These are phyloP conservation scores for Neosilurus hyrtlii DNA, from an alignment of 2,797 vertebrate genomes.

Conservation along the genomic window DNA sequence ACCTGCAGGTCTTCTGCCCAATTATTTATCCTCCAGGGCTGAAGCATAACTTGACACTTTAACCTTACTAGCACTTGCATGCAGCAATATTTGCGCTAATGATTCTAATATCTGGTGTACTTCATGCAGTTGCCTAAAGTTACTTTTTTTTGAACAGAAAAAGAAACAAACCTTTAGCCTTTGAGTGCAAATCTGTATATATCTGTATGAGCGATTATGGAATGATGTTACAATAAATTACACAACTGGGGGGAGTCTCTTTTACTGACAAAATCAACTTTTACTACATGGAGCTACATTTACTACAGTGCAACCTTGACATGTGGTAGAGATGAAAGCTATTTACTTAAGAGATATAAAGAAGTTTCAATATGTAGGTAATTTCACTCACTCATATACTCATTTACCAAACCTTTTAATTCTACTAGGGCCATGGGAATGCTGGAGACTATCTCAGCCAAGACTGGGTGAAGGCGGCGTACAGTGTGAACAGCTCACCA, in stretches of 20 bases:
- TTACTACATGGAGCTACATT: neutral
- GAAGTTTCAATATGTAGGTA: neutral
- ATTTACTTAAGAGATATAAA: neutral
- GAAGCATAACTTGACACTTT: slow-evolving; percentile 24
- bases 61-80: slow-evolving; percentile 15
- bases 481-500: too few species aligned
- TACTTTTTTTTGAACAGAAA: slow-evolving; percentile 8
- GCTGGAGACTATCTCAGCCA: too few species aligned
- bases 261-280: neutral
- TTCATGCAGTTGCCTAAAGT: neutral
- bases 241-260: neutral
- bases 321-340: neutral
- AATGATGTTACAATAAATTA: neutral
- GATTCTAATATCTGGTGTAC: neutral
- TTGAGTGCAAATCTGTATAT: slow-evolving; percentile 4
- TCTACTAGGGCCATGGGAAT: too few species aligned
- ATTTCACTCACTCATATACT: too few species aligned
- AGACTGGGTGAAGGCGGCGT: too few species aligned
- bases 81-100: neutral
- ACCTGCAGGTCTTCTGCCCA: slow-evolving; percentile 31
- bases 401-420: too few species aligned
- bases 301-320: neutral
- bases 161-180: neutral
- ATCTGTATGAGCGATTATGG: neutral
- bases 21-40: slow-evolving; percentile 43